phyloP scores from a whole-genome alignment of 2,888 invertebrate species.

The Bembecia ichneumoniformis region DNA sequence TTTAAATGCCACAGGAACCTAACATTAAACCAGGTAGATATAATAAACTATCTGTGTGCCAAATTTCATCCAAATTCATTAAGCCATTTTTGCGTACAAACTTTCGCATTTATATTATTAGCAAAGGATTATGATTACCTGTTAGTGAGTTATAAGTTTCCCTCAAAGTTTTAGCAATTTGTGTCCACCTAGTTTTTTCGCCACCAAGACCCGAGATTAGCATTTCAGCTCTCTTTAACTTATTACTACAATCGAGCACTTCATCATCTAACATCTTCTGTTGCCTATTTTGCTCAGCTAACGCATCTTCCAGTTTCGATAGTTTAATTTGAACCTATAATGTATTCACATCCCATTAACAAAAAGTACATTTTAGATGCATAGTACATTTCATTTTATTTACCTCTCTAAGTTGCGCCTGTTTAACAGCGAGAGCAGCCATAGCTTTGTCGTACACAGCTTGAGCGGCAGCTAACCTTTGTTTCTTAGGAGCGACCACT shows the following conservation, averaged over 20 bases:
- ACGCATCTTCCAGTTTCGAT: slow-evolving; percentile 78
- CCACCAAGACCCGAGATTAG: slow-evolving; percentile 93
- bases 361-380: too few relatives aligned
- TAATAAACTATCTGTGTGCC: too few relatives aligned
- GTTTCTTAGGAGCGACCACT: slow-evolving; percentile 93
- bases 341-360: too few relatives aligned
- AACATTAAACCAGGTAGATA: too few relatives aligned
- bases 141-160: slow-evolving; percentile 80
- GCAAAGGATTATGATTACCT: slow-evolving; percentile 64
- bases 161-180: slow-evolving; percentile 79
- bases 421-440: slow-evolving; percentile 83
- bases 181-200: slow-evolving; percentile 90
- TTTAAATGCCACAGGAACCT: too few relatives aligned
- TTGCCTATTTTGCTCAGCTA: slow-evolving; percentile 77
- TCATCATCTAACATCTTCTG: slow-evolving; percentile 85
- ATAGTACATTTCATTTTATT: neutral
- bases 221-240: slow-evolving; percentile 91
- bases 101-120: too few relatives aligned
- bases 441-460: slow-evolving; percentile 81
- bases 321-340: slow-evolving; percentile 75
- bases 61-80: too few relatives aligned
- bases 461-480: slow-evolving; percentile 90
- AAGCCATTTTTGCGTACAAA: too few relatives aligned
- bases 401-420: slow-evolving; percentile 80
- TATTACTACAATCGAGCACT: slow-evolving; percentile 88